Percentiles rank a stretch among this genome's conserved stretches.
phyloP scores from a whole-genome alignment of 2,113 vertebrate species.

The Orthonyx spaldingii region DNA sequence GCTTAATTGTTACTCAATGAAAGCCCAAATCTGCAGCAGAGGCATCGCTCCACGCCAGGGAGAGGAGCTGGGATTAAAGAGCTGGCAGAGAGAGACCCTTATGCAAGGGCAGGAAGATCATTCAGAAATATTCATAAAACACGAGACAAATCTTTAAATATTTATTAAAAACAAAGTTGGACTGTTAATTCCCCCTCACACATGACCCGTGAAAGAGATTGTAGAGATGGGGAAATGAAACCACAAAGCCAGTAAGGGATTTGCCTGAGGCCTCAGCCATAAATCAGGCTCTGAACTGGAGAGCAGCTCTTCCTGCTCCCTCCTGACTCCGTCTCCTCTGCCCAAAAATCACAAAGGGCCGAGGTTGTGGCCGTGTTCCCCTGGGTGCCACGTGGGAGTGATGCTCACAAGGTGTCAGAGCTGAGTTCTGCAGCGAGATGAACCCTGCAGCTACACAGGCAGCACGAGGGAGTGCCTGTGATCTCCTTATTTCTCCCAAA shows the following conservation, averaged over 20 bases:
- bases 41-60: background rate
- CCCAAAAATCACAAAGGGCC: background rate
- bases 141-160: background rate
- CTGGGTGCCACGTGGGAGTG: rapidly evolving
- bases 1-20: background rate
- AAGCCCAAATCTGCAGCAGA: background rate
- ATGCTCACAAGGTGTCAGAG: background rate
- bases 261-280: background rate
- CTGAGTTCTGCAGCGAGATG: background rate
- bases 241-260: conserved; percentile 9
- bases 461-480: background rate
- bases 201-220: conserved; percentile 1
- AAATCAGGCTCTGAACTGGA: conserved; percentile 24
- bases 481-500: background rate
- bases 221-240: conserved; percentile 26
- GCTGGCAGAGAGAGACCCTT: background rate
- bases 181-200: conserved; percentile 19
- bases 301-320: background rate
- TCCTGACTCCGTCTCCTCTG: background rate
- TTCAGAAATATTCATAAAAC: background rate
- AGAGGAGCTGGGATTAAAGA: background rate
- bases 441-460: background rate
- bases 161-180: conserved; percentile 14
- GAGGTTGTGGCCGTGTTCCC: rapidly evolving
- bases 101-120: background rate